These are phyloP conservation scores for Poeciliopsis infans DNA, from an alignment of 2,797 vertebrate genomes.

Conservation along the genomic window DNA sequence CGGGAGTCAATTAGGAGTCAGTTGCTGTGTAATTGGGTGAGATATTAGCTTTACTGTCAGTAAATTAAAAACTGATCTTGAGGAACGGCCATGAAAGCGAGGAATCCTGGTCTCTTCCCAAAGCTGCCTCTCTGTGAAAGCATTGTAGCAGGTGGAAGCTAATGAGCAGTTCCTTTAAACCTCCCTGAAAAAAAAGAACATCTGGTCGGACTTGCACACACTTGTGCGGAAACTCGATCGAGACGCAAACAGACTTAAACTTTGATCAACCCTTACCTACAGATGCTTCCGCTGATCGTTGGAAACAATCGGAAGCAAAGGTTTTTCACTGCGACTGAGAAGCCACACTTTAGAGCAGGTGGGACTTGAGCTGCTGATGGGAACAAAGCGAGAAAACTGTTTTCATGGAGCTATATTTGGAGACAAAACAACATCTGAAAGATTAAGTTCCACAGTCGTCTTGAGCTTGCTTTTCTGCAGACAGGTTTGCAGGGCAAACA, in stretches of 20 bases:
- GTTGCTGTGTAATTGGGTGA: constrained; percentile 84
- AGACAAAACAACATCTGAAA: constrained; percentile 21
- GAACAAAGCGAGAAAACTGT: constrained; percentile 23
- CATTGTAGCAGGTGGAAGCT: constrained; percentile 59
- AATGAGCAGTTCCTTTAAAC: constrained; percentile 56
- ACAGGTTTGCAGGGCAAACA: constrained; percentile 10
- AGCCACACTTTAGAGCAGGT: constrained; percentile 40
- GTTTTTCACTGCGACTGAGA: constrained; percentile 15
- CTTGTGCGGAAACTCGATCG: constrained; percentile 9
- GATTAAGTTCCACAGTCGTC: constrained; percentile 19
- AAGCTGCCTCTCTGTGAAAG: constrained; percentile 45
- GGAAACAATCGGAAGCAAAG: constrained; percentile 3
- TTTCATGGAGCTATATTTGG: constrained; percentile 18
- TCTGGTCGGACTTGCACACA: constrained; percentile 50
- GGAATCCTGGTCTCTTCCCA: constrained; percentile 41
- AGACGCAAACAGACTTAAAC: constrained; percentile 1
- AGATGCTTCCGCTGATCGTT: neutral
- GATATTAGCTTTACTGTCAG: constrained; percentile 83
- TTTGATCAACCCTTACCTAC: constrained; percentile 9
- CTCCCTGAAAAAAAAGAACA: constrained; percentile 47
- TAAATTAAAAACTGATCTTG: constrained; percentile 86
- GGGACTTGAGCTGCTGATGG: constrained; percentile 18
- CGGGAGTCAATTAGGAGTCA: constrained; percentile 81
- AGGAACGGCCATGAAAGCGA: constrained; percentile 70
- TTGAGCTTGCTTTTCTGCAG: constrained; percentile 5